A percentile compares a stretch with the other conserved stretches of the same genome.
phyloP scores from a whole-genome alignment of 2,888 invertebrate genomes.

The Ditula angustiorana region DNA sequence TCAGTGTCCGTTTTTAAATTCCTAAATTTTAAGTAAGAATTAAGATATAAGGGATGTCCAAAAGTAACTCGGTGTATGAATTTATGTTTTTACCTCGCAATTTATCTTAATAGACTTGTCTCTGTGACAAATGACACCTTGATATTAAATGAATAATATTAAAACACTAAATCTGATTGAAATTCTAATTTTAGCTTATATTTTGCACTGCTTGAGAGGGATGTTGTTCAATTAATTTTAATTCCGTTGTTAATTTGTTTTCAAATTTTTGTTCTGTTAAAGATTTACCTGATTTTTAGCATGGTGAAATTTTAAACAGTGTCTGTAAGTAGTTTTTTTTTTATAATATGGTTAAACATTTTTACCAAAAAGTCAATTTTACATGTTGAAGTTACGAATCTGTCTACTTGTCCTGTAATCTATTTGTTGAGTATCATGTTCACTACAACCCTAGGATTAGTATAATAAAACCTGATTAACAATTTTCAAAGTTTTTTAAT shows the following conservation, averaged over 20 bases:
- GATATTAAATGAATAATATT: slow-evolving; percentile 19
- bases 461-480: slow-evolving; percentile 79
- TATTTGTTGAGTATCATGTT: slow-evolving; percentile 69
- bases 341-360: slow-evolving; percentile 47
- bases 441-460: slow-evolving; percentile 75
- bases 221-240: slow-evolving; percentile 46
- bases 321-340: slow-evolving; percentile 56
- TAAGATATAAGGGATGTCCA: slow-evolving; percentile 50
- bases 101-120: slow-evolving; percentile 41
- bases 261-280: slow-evolving; percentile 67
- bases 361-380: slow-evolving; percentile 80
- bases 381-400: slow-evolving; percentile 49
- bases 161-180: slow-evolving; percentile 6
- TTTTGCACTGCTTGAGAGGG: slow-evolving; percentile 43
- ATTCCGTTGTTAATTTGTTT: slow-evolving; percentile 52
- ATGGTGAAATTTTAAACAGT: slow-evolving; percentile 49
- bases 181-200: slow-evolving; percentile 39
- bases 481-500: slow-evolving; percentile 40
- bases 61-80: not conserved
- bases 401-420: slow-evolving; percentile 54
- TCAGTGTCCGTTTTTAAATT: slow-evolving; percentile 59
- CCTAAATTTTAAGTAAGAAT: slow-evolving; percentile 39
- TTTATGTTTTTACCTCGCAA: slow-evolving; percentile 52
- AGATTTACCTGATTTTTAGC: slow-evolving; percentile 56
- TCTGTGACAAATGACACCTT: slow-evolving; percentile 7